Evolutionary conservation across 2,113 vertebrate genomes (phyloP), one percentile per base, ranked within the genome.

Genomic region (Sapajus apella): DNA sequence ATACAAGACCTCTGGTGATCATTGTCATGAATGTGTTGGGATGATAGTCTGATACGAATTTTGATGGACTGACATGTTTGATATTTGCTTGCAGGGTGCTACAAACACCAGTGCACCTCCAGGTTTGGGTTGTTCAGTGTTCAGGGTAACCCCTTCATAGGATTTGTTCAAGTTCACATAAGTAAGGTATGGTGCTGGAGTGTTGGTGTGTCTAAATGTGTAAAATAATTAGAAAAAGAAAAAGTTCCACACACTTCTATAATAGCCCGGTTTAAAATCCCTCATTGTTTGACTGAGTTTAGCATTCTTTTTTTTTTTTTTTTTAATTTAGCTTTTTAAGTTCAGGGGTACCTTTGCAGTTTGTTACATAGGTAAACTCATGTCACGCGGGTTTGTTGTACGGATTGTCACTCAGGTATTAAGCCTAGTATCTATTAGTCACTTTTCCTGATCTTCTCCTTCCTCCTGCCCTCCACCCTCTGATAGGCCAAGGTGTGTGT

Each of bases 161-260:
- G 14, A 45, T 50, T 83, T 61, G 20, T 50, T 77, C 40, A 70
- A 40, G 40, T 87, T 40, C 56, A 43, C 17, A 35, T 35, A 32
- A 55, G 45, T 47, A 35, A 52, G 21, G 12, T 43, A 72, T 72
- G 61, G 27, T 18, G 50, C 70, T 52, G 9, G 61, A 25, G 21
- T 79, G 43, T 76, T 37, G n/a, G n/a, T 89, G 43, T 84, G 61
- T 91, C 89, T 92, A 83, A 77, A 72, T 37, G 21, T 84, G n/a
- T 32, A 70, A 88, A 83, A 73, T 18, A 89, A 77, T 85, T 92
- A 35, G n/a, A 55, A 55, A 91, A 87, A 68, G 73, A 35, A 96
- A 23, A 91, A 83, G 47, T 85, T 96, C 21, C 45, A 2, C 3
- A 52, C 8, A 55, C 72, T 12, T 23, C 89, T 68, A 61, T 52